These are phyloP conservation scores for Atlantisia rogersi DNA, from an alignment of 2,113 vertebrate species.

Conservation along the genomic window DNA sequence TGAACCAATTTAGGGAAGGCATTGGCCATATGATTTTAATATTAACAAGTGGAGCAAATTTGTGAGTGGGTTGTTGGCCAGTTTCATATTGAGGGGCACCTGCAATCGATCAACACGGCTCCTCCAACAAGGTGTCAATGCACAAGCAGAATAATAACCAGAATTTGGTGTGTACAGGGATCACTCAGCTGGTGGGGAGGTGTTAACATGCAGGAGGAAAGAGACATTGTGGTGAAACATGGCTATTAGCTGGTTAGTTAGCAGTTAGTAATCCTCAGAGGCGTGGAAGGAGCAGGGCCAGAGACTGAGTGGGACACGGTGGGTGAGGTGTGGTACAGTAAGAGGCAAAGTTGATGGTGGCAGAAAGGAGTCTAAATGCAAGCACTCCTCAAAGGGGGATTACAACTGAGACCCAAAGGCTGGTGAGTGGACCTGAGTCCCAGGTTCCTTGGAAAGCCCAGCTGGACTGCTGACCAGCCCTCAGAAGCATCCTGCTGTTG, in stretches of 20 bases:
- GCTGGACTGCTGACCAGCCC: not conserved
- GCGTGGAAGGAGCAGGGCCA: not conserved
- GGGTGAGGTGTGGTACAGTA: not conserved
- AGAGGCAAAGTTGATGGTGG: accelerated
- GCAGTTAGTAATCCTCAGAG: not conserved
- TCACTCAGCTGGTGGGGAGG: slow-evolving; percentile 27
- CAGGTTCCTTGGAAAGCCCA: not conserved
- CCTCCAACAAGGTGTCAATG: slow-evolving; percentile 57
- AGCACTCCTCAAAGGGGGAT: not conserved
- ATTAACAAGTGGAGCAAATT: slow-evolving; percentile 50
- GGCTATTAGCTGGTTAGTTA: not conserved
- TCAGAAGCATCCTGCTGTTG: not conserved
- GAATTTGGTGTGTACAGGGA: not conserved
- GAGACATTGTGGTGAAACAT: not conserved
- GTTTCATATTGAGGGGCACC: slow-evolving; percentile 30
- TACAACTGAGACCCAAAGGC: not conserved
- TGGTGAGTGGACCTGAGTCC: not conserved
- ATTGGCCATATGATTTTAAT: slow-evolving; percentile 70
- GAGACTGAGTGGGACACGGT: accelerated
- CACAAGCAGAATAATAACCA: not conserved
- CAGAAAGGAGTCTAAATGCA: not conserved
- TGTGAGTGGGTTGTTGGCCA: slow-evolving; percentile 55
- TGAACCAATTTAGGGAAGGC: slow-evolving; percentile 66
- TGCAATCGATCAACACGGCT: slow-evolving; percentile 60
- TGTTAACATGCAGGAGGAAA: not conserved